A percentile compares a stretch with the other conserved stretches of the same genome.
These are phyloP conservation scores for Chaenogobius annularis DNA, from an alignment of 2,113 vertebrate species.

Conservation along the genomic window DNA sequence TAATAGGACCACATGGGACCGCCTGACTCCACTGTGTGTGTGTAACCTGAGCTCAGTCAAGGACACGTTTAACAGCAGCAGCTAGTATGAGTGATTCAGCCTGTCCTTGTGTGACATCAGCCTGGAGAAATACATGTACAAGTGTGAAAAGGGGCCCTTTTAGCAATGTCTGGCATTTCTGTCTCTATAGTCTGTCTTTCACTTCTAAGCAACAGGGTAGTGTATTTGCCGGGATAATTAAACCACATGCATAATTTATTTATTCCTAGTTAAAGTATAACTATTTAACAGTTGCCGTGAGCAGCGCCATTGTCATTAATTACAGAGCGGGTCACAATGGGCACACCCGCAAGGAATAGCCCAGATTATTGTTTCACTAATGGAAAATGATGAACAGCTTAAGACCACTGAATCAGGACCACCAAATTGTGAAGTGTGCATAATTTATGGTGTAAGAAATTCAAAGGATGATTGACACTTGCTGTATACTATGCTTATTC, in stretches of 20 bases:
- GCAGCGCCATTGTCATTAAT: background rate
- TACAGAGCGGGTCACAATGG: conserved; percentile 5
- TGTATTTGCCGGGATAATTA: conserved; percentile 1
- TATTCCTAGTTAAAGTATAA: background rate
- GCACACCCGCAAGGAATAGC: background rate
- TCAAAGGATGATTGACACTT: background rate
- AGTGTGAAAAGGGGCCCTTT: background rate
- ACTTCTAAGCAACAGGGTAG: background rate
- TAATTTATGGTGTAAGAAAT: background rate
- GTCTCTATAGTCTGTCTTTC: background rate
- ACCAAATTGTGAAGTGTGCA: background rate
- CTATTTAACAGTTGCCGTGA: conserved; percentile 1
- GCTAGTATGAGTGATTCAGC: conserved; percentile 6
- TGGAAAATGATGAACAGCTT: background rate
- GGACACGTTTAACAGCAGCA: conserved; percentile 37
- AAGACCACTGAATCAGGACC: background rate
- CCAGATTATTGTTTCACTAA: background rate
- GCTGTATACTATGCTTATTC: background rate
- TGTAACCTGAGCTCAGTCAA: conserved; percentile 65
- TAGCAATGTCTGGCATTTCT: background rate
- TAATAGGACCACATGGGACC: conserved; percentile 72
- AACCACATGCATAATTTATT: conserved; percentile 10
- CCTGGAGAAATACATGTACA: conserved; percentile 1
- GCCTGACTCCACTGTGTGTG: conserved; percentile 29
- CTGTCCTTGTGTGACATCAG: conserved; percentile 28